phyloP scores from a whole-genome alignment of 2,888 invertebrate genomes.

The Drosophila monieri region DNA sequence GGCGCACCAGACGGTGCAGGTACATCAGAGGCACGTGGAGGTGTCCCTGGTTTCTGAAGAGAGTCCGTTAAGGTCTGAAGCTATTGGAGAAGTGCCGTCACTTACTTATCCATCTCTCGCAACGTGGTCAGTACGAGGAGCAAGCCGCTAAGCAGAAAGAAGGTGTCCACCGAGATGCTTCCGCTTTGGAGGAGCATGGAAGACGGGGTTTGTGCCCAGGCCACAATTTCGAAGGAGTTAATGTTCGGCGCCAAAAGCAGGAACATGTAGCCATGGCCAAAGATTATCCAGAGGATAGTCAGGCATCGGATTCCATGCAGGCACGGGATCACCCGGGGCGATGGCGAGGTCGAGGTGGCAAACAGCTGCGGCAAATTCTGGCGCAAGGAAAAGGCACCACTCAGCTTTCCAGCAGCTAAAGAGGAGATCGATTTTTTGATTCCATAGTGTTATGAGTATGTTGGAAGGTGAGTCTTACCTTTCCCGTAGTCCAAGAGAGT shows the following conservation, averaged over 20 bases:
- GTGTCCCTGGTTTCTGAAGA: constrained; percentile 52
- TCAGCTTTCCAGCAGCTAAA: constrained; percentile 18
- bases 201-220: constrained; percentile 43
- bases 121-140: constrained; percentile 82
- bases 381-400: constrained; percentile 67
- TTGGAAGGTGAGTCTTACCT: constrained; percentile 17
- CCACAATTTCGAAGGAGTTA: constrained; percentile 38
- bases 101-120: constrained; percentile 60
- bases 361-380: constrained; percentile 42
- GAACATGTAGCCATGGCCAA: constrained; percentile 71
- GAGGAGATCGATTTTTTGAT: too few relatives aligned
- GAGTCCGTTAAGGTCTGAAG: not conserved
- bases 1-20: constrained; percentile 80
- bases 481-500: constrained; percentile 58
- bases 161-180: constrained; percentile 86
- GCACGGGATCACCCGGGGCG: constrained; percentile 76
- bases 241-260: constrained; percentile 36
- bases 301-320: constrained; percentile 82
- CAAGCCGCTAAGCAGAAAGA: constrained; percentile 86
- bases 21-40: constrained; percentile 74
- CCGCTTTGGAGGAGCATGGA: constrained; percentile 72
- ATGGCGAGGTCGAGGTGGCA: constrained; percentile 13
- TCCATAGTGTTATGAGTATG: not conserved
- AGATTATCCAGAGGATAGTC: constrained; percentile 83
- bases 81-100: not conserved